A percentile compares a stretch with the other conserved stretches of the same genome.
These are phyloP conservation scores for Lindbergichthys nudifrons DNA, from an alignment of 2,797 vertebrate genomes.

Conservation along the genomic window DNA sequence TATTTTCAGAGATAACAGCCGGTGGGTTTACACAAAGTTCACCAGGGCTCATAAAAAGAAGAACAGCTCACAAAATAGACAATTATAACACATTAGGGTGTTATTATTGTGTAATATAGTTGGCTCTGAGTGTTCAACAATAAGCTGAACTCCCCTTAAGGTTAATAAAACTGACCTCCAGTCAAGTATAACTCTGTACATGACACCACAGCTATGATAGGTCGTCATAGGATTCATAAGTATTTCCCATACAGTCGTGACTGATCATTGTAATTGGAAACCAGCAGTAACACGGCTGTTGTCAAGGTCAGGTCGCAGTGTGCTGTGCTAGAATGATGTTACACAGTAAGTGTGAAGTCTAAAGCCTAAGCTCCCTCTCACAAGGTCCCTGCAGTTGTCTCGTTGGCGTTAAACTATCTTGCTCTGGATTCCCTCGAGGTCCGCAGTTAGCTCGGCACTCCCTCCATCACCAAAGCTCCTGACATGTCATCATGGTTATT, in stretches of 20 bases:
- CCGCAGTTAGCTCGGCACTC: conserved; percentile 51
- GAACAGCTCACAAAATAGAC: conserved; percentile 32
- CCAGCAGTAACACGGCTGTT: conserved; percentile 36
- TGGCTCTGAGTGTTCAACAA: conserved; percentile 17
- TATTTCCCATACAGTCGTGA: conserved; percentile 19
- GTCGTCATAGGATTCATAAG: background rate
- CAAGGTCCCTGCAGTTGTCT: conserved; percentile 75
- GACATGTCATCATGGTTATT: conserved; percentile 73
- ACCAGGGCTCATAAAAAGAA: conserved; percentile 39
- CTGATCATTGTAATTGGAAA: conserved; percentile 57
- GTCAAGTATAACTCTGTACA: background rate
- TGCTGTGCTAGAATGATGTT: conserved; percentile 51
- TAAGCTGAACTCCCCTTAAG: conserved; percentile 18
- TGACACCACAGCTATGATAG: conserved; percentile 1
- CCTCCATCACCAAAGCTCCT: conserved; percentile 54
- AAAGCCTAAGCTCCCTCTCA: conserved; percentile 67
- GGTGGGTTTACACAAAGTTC: conserved; percentile 56
- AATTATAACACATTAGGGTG: conserved; percentile 30
- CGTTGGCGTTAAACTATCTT: conserved; percentile 65
- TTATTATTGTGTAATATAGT: conserved; percentile 35
- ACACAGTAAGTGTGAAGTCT: conserved; percentile 75
- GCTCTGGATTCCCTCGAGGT: conserved; percentile 49
- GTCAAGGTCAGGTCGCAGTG: conserved; percentile 72
- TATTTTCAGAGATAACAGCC: conserved; percentile 60
- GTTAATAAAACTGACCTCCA: conserved; percentile 32